These are phyloP conservation scores for Deilephila porcellus DNA, from an alignment of 2,888 invertebrate species.

Conservation along the genomic window DNA sequence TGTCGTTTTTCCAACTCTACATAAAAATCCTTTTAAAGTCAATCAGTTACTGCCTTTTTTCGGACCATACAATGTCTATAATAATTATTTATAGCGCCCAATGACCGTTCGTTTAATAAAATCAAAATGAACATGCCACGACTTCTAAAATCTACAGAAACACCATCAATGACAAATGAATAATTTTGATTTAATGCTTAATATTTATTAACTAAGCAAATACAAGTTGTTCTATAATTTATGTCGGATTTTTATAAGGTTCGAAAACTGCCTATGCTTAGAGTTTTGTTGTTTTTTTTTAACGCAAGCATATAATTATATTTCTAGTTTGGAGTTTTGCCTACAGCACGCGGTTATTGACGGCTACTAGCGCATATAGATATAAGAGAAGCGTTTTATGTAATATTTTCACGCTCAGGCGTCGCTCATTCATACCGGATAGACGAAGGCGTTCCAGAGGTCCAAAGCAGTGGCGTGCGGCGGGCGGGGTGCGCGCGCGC, in stretches of 20 bases:
- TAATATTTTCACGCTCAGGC: slow-evolving; percentile 28
- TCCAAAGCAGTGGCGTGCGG: slow-evolving; percentile 89
- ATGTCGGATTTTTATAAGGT: neutral
- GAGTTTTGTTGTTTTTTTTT: neutral
- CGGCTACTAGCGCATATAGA: slow-evolving; percentile 20
- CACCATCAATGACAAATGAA: slow-evolving; percentile 24
- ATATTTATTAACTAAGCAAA: neutral
- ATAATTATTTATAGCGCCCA: slow-evolving; percentile 16
- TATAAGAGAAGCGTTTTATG: slow-evolving; percentile 17
- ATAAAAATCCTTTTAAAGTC: slow-evolving; percentile 7
- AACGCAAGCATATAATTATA: neutral
- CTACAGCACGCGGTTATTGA: neutral
- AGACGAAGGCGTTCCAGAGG: slow-evolving; percentile 87
- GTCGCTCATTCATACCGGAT: slow-evolving; percentile 85
- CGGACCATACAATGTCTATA: slow-evolving; percentile 16
- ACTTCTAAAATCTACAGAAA: slow-evolving; percentile 21
- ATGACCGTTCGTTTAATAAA: slow-evolving; percentile 19
- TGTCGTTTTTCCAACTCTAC: slow-evolving; percentile 5
- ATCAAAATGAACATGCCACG: slow-evolving; percentile 11
- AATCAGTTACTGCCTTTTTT: slow-evolving; percentile 4
- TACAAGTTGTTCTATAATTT: slow-evolving; percentile 1
- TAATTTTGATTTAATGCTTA: slow-evolving; percentile 24
- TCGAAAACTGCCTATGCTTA: neutral
- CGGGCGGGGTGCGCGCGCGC: slow-evolving; percentile 87
- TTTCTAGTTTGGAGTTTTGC: neutral